Evolutionary conservation across 2,113 vertebrate species (phyloP), one percentile per base, ranked within the genome.

Genomic region (Tetrao urogallus): DNA sequence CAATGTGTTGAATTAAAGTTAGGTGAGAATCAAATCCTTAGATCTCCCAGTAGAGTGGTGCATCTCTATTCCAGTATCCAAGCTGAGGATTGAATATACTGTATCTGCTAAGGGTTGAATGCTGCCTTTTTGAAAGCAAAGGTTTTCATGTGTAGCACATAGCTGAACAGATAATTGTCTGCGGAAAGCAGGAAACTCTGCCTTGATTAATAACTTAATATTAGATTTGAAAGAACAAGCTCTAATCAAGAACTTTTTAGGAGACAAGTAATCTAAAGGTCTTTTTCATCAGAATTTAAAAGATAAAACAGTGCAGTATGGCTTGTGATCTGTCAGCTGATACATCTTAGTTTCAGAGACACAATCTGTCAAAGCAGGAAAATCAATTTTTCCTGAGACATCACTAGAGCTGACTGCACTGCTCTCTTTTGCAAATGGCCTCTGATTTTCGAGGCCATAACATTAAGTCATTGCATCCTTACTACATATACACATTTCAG

Each of bases 1-100:
- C 24, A 66, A 14, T 70, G 22, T 34, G 73, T 64, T 88, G 90
- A 88, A 78, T 88, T 61, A 67, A 90, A 92, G 83, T 83, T 67
- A 88, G 50, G 84, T 45, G 43, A 73, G 71, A 22, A 89, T 34
- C 27, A 92, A 90, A 82, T 82, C 13, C 28, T 50, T 40, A 79
- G 10, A 25, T 22, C 4, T 84, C 58, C 54, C 43, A 45, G 32
- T n/a, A 73, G 78, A 92, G 58, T 4, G 47, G 32, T 64, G 57
- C 34, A 12, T 65, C 12, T 81, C 34, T 8, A 42, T 54, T 58
- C 66, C 52, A 72, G 1, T 19, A 25, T 81, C 40, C 24, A 79
- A 58, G 24, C 30, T 66, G 75, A 28, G 21, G 65, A 76, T 65
- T 20, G 61, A 19, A 32, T 38, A 8, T 28, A 12, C 13, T 38